phyloP scores from a whole-genome alignment of 64 coral and sea anemone species.

The Montipora sp. region DNA sequence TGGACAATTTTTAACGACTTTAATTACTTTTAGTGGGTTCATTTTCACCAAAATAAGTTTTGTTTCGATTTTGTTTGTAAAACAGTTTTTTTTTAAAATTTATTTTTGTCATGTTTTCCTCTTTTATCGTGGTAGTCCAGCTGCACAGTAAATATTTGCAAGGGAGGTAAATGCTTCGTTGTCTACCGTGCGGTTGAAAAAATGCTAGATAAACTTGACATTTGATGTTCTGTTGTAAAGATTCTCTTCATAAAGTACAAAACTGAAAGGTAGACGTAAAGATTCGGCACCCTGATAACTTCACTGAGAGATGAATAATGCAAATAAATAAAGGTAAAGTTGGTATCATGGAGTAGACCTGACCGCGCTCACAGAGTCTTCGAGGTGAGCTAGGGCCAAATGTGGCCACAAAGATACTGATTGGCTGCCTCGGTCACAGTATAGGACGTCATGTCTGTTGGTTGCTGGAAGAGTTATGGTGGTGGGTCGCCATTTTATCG shows the following conservation, averaged over 20 bases:
- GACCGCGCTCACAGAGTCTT: slow-evolving; percentile 77
- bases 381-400: slow-evolving; percentile 79
- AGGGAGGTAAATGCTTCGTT: too few relatives aligned
- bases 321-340: neutral
- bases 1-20: neutral
- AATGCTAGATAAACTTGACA: neutral
- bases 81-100: too few relatives aligned
- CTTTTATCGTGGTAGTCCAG: too few relatives aligned
- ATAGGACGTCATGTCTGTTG: slow-evolving; percentile 93
- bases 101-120: too few relatives aligned
- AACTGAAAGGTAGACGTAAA: neutral
- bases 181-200: too few relatives aligned
- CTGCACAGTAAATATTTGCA: too few relatives aligned
- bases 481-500: slow-evolving; percentile 80
- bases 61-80: too few relatives aligned
- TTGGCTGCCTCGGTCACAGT: slow-evolving; percentile 83
- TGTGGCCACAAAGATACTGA: slow-evolving; percentile 73
- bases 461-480: slow-evolving; percentile 88
- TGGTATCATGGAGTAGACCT: neutral
- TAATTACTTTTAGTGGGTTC: neutral
- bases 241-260: neutral
- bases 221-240: neutral
- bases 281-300: slow-evolving; percentile 2
- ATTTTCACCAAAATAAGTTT: neutral
- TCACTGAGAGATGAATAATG: neutral